Percentiles rank a stretch among this genome's conserved stretches.
Conservation (phyloP, 2,113 vertebrate species). For the Xiphophorus maculatus region DNA sequence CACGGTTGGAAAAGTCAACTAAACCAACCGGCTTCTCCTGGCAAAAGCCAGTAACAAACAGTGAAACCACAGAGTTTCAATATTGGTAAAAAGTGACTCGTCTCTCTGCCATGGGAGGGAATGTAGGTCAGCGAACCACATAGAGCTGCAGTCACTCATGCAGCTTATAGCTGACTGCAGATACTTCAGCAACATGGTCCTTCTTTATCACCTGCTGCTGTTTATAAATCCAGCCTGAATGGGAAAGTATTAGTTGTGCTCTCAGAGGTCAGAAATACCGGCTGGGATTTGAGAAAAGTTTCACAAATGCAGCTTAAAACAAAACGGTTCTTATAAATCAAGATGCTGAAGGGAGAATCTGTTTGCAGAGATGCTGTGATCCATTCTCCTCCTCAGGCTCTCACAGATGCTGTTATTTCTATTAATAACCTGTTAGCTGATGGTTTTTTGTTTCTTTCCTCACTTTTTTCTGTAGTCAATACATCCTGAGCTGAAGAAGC, state of each 20-base stretch:
- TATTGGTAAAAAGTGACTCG: not conserved
- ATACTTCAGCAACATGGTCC: not conserved
- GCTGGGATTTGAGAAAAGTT: not conserved
- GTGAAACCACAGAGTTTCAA: not conserved
- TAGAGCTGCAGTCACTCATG: not conserved
- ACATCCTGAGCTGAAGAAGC: not conserved
- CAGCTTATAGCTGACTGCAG: not conserved
- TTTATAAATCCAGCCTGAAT: no score
- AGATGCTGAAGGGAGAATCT: not conserved
- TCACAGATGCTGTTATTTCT: not conserved
- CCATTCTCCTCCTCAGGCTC: not conserved
- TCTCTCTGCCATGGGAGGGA: not conserved
- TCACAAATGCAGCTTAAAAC: not conserved
- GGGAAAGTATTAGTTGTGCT: no score
- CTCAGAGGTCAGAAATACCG: no score
- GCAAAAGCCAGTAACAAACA: not conserved
- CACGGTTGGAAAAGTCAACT: not conserved
- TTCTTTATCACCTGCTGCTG: no score
- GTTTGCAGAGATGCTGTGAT: not conserved
- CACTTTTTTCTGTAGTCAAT: not conserved
- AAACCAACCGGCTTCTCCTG: not conserved
- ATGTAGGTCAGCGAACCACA: not conserved
- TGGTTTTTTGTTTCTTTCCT: not conserved
- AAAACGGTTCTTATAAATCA: not conserved
- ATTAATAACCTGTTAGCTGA: not conserved